Evolutionary conservation across 2,888 invertebrate species (phyloP), one percentile per base, ranked within the genome.

Genomic region (Tuberolachnus salignus): DNA sequence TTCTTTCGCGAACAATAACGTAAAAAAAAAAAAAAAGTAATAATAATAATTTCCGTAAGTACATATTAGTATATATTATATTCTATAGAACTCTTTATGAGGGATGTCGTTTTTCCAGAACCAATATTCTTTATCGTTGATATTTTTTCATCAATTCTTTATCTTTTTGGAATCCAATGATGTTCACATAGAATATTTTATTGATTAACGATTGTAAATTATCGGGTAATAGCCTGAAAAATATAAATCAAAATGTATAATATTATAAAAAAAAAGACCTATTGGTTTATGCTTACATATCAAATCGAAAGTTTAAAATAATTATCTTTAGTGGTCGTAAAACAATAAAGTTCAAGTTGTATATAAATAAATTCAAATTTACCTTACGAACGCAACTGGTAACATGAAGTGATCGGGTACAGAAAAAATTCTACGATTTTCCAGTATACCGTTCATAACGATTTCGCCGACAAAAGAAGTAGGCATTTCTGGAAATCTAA

Each of bases 361-460:
- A n/a, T n/a, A 34, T 34, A 4, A 34, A 34, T 4, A 34, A 34
- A 34, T 34, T 34, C 34, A 34, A 34, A 26, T 26, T 8, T 67
- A 75, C 75, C 75, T 66, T 14, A 57, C 67, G 10, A 75, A 26
- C 14, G 55, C 49, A 13, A 75, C 75, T 6, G 66, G 46, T 0
- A 64, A n/a, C 46, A 75, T 67, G 8, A 75, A 75, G 19, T 75
- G 67, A 26, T 75, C 57, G 19, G 75, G 75, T 9, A 49, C 57
- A 14, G 75, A 75, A 75, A 75, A 75, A 46, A 75, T 75, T 57
- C 75, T 42, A 1, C 57, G 66, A 46, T 75, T 75, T 67, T 75
- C 66, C 26, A 75, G 46, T 57, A 75, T 75, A 19, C 75, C 75
- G 26, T 66, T 57, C 19, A 75, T 57, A 11, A 67, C 51, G 0